Evolutionary conservation across 2,888 invertebrate genomes (phyloP).

Genomic region (Euphydryas editha): DNA sequence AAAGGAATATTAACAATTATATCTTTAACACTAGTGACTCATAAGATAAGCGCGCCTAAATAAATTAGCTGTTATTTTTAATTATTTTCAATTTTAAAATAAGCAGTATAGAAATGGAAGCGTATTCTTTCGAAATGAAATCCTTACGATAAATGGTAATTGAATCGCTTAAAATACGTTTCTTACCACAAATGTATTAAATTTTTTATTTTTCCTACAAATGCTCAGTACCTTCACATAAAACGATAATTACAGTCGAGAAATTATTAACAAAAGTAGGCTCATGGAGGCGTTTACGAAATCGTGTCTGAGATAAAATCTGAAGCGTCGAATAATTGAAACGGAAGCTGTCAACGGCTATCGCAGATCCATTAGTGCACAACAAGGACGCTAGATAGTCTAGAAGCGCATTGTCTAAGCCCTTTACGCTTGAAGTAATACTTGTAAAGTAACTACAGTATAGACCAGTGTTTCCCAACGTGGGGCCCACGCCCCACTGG

Average conservation of each 20-base stretch:
- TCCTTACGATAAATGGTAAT: too few species aligned
- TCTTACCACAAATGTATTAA: too few species aligned
- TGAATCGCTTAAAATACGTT: neutral
- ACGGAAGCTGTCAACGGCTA: slow-evolving; percentile 59
- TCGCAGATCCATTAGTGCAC: slow-evolving; percentile 60
- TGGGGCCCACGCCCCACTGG: too few species aligned
- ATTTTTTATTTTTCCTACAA: neutral
- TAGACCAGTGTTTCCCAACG: too few species aligned
- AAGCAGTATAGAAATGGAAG: too few species aligned
- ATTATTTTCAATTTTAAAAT: too few species aligned
- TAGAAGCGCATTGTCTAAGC: slow-evolving; percentile 41
- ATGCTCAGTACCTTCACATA: neutral
- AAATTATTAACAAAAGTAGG: slow-evolving; percentile 11
- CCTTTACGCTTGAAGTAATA: neutral
- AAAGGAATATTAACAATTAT: too few species aligned
- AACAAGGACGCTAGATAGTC: slow-evolving; percentile 26
- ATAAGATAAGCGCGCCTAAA: too few species aligned
- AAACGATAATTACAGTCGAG: slow-evolving; percentile 15
- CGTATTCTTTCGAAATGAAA: too few species aligned
- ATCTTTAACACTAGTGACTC: too few species aligned
- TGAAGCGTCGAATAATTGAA: slow-evolving; percentile 62
- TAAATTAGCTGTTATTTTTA: too few species aligned
- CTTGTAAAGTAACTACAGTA: neutral
- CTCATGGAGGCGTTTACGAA: slow-evolving; percentile 17
- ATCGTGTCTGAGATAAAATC: slow-evolving; percentile 34